These are phyloP conservation scores for Acromyrmex echinatior DNA, from an alignment of 1,140 invertebrate species.

Conservation along the genomic window DNA sequence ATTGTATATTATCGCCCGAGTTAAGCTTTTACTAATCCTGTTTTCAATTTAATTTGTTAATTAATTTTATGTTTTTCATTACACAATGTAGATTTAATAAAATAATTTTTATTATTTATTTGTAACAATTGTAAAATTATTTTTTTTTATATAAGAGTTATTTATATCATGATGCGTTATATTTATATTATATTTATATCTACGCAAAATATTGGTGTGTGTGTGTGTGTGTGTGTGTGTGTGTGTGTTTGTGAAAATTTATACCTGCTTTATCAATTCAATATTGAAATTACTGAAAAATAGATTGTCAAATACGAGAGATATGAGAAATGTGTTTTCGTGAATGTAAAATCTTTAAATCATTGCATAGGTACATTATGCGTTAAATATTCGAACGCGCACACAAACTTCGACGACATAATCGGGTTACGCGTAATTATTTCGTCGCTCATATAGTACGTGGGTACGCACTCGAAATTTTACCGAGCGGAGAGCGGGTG, in stretches of 20 bases:
- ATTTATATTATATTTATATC: no score
- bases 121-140: neutral
- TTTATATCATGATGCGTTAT: neutral
- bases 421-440: constrained; percentile 56
- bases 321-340: neutral
- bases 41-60: no score
- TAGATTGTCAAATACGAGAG: neutral
- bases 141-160: neutral
- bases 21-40: no score
- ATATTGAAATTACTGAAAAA: neutral
- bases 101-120: constrained; percentile 3
- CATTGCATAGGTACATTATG: constrained; percentile 1
- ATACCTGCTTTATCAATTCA: neutral
- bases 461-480: constrained; percentile 32
- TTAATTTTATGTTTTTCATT: neutral
- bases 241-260: neutral
- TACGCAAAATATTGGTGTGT: neutral
- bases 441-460: constrained; percentile 46
- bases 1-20: no score
- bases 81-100: neutral
- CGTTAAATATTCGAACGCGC: constrained; percentile 30
- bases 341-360: constrained; percentile 32
- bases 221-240: no score
- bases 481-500: constrained; percentile 2
- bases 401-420: constrained; percentile 47